Evolutionary conservation across 2,113 vertebrate genomes (phyloP), one percentile per base, ranked within the genome.

Genomic region (Gambusia affinis): DNA sequence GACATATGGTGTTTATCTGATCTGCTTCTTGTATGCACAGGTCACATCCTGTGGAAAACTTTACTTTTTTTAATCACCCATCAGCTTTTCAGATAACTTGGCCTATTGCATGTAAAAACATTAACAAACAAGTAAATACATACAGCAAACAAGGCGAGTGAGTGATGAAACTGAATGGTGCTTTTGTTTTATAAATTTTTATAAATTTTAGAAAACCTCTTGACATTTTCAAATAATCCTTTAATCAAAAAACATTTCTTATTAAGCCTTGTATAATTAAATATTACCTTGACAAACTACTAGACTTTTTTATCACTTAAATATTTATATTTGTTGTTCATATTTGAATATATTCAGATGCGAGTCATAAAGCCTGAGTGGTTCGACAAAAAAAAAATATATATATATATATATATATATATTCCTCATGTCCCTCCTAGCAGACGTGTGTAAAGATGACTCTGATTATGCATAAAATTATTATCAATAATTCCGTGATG

Each of bases 381-480:
- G n/a, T 47, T 51, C 37, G 54, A 27, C 17, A 76, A 7, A 27
- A n/a, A 28, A 27, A 27, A 27, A 27, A 27, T n/a, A n/a, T n/a
- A n/a, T n/a, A 27, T 27, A 27, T 27, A 27, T 27, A 27, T 27
- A 27, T 27, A 47, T 33, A 35, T 8, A 14, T 51, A 39, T 51
- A 35, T 76, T 67, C 17, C 65, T 28, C 6, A 67, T 31, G 30
- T 73, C 12, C 30, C 12, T 60, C 60, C 39, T 28, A 33, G 22
- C 64, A 61, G 31, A 35, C 69, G 71, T 64, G 63, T 31, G 28
- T 78, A 54, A 73, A 12, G 27, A 75, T 60, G 31, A 14, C 42
- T 15, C 4, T 4, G 4, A 14, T 17, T 24, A 24, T 4, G 47
- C 22, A 24, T 24, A 22, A 54, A 19, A 54, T 8, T 54, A 54